phyloP scores from a whole-genome alignment of 2,113 vertebrate species.

The Sialia sialis region DNA sequence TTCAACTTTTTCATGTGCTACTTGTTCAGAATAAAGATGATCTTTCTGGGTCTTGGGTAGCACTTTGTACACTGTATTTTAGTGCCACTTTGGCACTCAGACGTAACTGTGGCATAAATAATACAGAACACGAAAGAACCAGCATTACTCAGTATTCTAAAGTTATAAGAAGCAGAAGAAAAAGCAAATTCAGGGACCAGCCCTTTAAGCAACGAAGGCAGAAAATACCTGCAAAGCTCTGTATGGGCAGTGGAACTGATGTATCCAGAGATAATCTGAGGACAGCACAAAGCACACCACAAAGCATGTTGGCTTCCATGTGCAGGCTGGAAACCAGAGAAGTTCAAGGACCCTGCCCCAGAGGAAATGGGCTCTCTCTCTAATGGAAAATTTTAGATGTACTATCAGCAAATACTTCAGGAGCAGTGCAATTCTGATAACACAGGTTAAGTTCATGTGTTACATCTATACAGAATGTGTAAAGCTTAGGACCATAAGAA shows the following conservation, averaged over 20 bases:
- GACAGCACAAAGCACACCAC: background rate
- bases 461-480: background rate
- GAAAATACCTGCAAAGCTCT: background rate
- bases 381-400: background rate
- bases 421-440: background rate
- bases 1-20: background rate
- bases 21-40: background rate
- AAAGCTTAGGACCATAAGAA: background rate
- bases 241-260: background rate
- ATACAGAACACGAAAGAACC: background rate
- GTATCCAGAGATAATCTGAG: background rate
- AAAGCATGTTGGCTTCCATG: background rate
- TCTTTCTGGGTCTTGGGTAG: background rate
- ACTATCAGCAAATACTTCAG: background rate
- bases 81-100: background rate
- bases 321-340: background rate
- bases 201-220: background rate
- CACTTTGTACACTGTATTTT: background rate
- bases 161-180: background rate
- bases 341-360: background rate
- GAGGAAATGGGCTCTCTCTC: background rate
- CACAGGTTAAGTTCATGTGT: fast-evolving
- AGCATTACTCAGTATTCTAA: background rate
- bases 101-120: background rate
- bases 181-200: background rate